Evolutionary conservation across 2,888 invertebrate species (phyloP), one percentile per base, ranked within the genome.

Genomic region (Lithosia quadra): DNA sequence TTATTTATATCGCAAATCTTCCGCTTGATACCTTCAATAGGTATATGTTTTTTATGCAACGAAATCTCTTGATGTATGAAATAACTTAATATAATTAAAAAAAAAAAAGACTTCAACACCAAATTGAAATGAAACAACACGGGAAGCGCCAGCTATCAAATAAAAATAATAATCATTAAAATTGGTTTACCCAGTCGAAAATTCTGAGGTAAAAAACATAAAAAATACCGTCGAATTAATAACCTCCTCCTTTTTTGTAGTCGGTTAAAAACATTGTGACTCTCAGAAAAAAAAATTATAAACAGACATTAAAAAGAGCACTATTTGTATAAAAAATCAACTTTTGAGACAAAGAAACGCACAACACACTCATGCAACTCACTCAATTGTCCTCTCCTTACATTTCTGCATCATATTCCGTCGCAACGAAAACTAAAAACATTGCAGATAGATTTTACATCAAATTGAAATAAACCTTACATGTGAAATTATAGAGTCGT

Each of bases 361-460:
- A 85, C 87, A 88, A 86, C 89, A 86, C 89, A 89, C 88, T 89
- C 87, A 86, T 88, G 86, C 88, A 82, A 86, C 74, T 71, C 88
- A 82, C 90, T 90, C 92, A 91, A 93, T 93, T 93, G 94, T 94
- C 92, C 90, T 92, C 92, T 91, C 93, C 92, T 94, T 91, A 92
- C 90, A 94, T 93, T 93, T 91, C 92, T 92, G 90, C 93, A 92
- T 93, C 94, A 94, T 93, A 93, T 94, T 93, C 91, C 86, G 87
- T 87, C 87, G 92, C 92, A 92, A 93, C 92, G 92, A 92, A 93
- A 93, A 92, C 90, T 91, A 92, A 93, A 93, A 93, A 93, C 91
- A 92, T 88, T 91, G 89, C 90, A 88, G 88, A 84, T 79, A 82
- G 76, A 68, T 43, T 13, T 73, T 69, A 1, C 0, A 67, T 0